Base-by-base conservation (phyloP, 2,113 vertebrate genomes). In the Cavia aperea region DNA sequence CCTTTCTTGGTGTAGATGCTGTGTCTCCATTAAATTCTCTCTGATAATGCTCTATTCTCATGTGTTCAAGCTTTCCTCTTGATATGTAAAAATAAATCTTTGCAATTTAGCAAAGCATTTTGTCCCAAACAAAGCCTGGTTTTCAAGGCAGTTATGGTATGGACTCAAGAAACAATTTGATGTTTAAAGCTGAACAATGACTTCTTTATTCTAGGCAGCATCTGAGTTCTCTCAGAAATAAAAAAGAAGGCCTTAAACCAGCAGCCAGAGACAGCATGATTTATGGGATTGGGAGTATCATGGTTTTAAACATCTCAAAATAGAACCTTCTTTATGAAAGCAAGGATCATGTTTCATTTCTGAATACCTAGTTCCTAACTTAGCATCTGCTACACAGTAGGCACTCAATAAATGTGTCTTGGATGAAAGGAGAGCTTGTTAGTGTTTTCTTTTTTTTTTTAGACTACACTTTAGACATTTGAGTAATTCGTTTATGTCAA, bases 271-370 rank as follows among this genome's bases (percentile, higher is more conserved):
- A 79, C 65, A 88, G 90, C 14, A 83, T 92, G 88, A 95, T 88
- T 95, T 95, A 95, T 79, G 72, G 43, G 68, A 66, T 78, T 87
- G 46, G 70, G 72, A 85, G 72, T 73, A 88, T 86, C 54, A 83
- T 92, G 94, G 93, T 90, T 96, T 95, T 39, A 88, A 88, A 73
- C 56, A 68, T 93, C 60, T 92, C 39, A 88, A 86, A 94, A 93
- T 93, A 96, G 90, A 90, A 93, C 43, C 19, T 10, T 93, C 73
- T 93, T 62, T 73, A 54, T 26, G 65, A 93, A 24, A 93, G 54
- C 46, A 72, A 62, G 62, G 49, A 39, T 66, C 19, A 0, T 49
- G 65, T 60, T 94, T 84, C 46, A 75, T 92, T 88, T 94, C 79
- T 82, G 88, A 90, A 62, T 43, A 12, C n/a, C n/a, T 91, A 21